These are phyloP conservation scores for Dichetophora obliterata DNA, from an alignment of 2,888 invertebrate species.

Conservation along the genomic window DNA sequence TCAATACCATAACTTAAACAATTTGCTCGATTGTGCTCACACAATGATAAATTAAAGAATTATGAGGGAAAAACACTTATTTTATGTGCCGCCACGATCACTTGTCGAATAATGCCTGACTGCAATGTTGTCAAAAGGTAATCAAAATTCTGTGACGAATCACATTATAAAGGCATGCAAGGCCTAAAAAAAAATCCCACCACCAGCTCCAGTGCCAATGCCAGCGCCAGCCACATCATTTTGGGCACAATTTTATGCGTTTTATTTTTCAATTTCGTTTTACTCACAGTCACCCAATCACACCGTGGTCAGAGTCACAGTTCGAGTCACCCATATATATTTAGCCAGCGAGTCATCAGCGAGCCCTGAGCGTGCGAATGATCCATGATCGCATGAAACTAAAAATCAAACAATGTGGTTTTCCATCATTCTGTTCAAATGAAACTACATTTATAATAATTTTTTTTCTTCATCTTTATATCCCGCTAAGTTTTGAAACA, in stretches of 20 bases:
- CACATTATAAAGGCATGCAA: conserved; percentile 47
- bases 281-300: neutral
- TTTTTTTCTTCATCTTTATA: neutral
- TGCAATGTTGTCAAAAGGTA: conserved; percentile 38
- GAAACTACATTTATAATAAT: too few relatives aligned
- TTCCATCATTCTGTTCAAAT: conserved; percentile 25
- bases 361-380: conserved; percentile 25
- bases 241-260: conserved; percentile 16
- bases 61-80: neutral
- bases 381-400: conserved; percentile 26
- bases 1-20: conserved; percentile 35
- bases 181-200: neutral
- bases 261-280: neutral
- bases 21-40: conserved; percentile 29
- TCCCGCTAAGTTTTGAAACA: conserved; percentile 44
- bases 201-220: neutral
- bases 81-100: conserved; percentile 39
- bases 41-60: conserved; percentile 7
- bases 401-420: neutral
- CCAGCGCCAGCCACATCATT: neutral
- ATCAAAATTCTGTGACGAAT: conserved; percentile 52
- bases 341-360: conserved; percentile 9
- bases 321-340: conserved; percentile 20
- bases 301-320: conserved; percentile 2
- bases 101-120: conserved; percentile 45